Conservation (phyloP, 1,140 invertebrate species). For the Littorina saxatilis region DNA sequence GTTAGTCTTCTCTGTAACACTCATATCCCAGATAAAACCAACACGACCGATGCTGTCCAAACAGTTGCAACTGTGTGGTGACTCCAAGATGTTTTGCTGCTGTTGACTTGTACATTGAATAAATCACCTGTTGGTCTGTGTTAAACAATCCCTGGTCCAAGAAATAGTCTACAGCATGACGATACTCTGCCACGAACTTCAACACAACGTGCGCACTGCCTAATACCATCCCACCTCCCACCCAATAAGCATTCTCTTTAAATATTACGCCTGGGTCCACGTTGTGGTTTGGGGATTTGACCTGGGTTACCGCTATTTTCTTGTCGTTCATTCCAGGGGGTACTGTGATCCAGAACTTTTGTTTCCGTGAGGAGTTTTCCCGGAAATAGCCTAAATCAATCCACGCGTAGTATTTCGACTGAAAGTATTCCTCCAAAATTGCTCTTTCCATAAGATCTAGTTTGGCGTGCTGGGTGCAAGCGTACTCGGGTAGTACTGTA, state of each 20-base stretch:
- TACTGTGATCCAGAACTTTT: slow-evolving; percentile 46
- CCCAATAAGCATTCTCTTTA: slow-evolving; percentile 47
- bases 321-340: slow-evolving; percentile 50
- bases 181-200: slow-evolving; percentile 43
- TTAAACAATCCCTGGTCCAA: slow-evolving; percentile 45
- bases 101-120: slow-evolving; percentile 45
- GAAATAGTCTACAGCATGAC: slow-evolving; percentile 46
- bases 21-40: slow-evolving; percentile 59
- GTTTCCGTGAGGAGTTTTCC: slow-evolving; percentile 36
- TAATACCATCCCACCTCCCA: slow-evolving; percentile 52
- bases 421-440: slow-evolving; percentile 28
- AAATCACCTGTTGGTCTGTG: slow-evolving; percentile 62
- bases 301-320: slow-evolving; percentile 47
- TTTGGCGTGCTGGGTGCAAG: slow-evolving; percentile 56
- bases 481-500: slow-evolving; percentile 57
- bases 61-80: slow-evolving; percentile 49
- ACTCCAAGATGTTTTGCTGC: slow-evolving; percentile 29
- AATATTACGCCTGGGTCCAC: slow-evolving; percentile 39
- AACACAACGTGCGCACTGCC: slow-evolving; percentile 32
- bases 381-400: slow-evolving; percentile 62
- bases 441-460: slow-evolving; percentile 47
- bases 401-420: slow-evolving; percentile 58
- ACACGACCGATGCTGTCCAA: slow-evolving; percentile 29
- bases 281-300: neutral
- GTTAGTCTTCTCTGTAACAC: slow-evolving; percentile 37